Evolutionary conservation across 2,113 vertebrate genomes (phyloP).

Genomic region (Pseudonaja textilis): DNA sequence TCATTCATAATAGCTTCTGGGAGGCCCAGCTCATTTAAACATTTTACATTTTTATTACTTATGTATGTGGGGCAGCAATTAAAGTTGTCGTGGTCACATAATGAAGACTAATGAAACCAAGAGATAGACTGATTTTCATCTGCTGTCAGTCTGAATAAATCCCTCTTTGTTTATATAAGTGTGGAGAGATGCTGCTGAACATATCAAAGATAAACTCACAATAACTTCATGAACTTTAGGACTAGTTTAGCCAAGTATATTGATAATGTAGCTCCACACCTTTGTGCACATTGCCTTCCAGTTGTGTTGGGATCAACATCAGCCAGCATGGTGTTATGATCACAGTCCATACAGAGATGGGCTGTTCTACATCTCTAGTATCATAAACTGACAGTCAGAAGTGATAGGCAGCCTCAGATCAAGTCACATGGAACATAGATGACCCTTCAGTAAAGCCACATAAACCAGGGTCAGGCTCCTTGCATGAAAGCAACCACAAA

Average conservation of each 20-base stretch:
- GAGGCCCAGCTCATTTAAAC: conserved; percentile 73
- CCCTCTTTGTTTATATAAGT: conserved; percentile 35
- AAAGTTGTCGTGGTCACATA: conserved; percentile 63
- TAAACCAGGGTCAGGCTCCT: background rate
- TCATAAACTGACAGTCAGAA: background rate
- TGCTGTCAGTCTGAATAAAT: conserved; percentile 58
- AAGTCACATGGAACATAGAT: background rate
- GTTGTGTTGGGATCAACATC: background rate
- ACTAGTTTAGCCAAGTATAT: background rate
- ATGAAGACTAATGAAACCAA: conserved; percentile 69
- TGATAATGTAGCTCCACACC: background rate
- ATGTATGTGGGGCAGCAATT: conserved; percentile 64
- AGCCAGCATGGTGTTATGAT: background rate
- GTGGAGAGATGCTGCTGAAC: background rate
- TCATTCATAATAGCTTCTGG: conserved; percentile 82
- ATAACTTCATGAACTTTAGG: background rate
- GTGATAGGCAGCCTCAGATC: background rate
- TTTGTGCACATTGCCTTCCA: background rate
- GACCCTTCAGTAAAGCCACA: background rate
- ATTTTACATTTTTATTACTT: conserved; percentile 79
- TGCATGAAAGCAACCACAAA: background rate
- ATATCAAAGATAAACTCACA: conserved; percentile 28
- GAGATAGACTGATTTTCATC: conserved; percentile 57
- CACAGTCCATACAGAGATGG: background rate
- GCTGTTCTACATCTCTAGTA: background rate